Percentiles rank a stretch among this genome's conserved stretches.
phyloP scores from a whole-genome alignment of 2,797 vertebrate genomes.

The Ictinia mississippiensis region DNA sequence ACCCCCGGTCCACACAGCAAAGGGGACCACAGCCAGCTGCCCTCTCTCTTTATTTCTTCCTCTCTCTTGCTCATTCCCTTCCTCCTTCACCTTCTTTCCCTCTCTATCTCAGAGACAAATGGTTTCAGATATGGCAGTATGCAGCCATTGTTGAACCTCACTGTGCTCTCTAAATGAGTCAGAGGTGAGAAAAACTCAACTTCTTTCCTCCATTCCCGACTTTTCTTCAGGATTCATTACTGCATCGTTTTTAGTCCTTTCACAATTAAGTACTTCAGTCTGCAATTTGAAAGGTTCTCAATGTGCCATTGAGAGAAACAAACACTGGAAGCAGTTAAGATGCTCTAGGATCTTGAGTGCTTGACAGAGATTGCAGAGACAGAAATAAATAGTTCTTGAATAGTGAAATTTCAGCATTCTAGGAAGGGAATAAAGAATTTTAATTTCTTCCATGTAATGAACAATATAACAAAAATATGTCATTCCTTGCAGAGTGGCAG shows the following conservation, averaged over 20 bases:
- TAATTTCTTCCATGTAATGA: background rate
- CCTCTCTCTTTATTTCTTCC: background rate
- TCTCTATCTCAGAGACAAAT: background rate
- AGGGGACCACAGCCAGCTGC: background rate
- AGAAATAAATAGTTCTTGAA: background rate
- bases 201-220: background rate
- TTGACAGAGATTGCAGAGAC: background rate
- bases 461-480: background rate
- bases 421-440: background rate
- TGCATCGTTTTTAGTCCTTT: background rate
- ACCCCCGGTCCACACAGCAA: accelerated
- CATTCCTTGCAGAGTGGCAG: background rate
- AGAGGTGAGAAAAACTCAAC: background rate
- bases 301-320: background rate
- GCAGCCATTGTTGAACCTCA: background rate
- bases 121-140: background rate
- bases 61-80: background rate
- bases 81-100: background rate
- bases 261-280: background rate
- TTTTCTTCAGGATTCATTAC: background rate
- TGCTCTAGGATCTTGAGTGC: background rate
- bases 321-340: background rate
- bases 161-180: background rate
- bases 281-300: background rate
- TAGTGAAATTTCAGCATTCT: background rate